phyloP scores from a whole-genome alignment of 1,140 invertebrate species.

The Chionoecetes opilio region DNA sequence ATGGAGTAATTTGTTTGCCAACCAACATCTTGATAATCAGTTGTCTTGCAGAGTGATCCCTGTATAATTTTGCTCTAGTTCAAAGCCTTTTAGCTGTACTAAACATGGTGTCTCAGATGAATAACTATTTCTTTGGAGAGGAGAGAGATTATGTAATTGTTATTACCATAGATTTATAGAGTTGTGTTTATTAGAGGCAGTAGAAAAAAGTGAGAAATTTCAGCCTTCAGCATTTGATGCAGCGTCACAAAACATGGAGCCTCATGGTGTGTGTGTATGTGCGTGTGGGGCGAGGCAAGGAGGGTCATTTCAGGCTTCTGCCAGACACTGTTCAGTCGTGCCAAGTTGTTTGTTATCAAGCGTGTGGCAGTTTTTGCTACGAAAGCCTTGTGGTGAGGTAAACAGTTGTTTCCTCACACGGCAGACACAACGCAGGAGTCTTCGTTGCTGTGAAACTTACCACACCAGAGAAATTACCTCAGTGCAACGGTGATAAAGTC shows the following conservation, averaged over 20 bases:
- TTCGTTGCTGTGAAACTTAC: background rate
- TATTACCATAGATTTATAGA: background rate
- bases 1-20: background rate
- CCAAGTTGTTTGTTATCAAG: constrained; percentile 77
- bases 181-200: background rate
- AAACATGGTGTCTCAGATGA: background rate
- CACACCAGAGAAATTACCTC: background rate
- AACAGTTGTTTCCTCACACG: background rate
- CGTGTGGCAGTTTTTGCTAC: constrained; percentile 60
- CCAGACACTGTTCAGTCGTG: constrained; percentile 71
- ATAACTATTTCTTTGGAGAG: background rate
- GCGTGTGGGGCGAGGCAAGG: constrained; percentile 27
- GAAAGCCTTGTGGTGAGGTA: constrained; percentile 45
- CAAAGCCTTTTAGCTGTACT: background rate
- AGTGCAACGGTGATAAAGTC: background rate
- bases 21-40: background rate
- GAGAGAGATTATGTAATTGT: background rate
- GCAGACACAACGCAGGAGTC: background rate
- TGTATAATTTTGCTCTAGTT: background rate
- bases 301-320: constrained; percentile 74
- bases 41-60: background rate
- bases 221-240: background rate
- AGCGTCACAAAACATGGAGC: constrained; percentile 68
- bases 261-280: constrained; percentile 49
- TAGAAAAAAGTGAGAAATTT: background rate